These are phyloP conservation scores for Amblyopsis hoosieri DNA, from an alignment of 2,797 vertebrate genomes.

Conservation along the genomic window DNA sequence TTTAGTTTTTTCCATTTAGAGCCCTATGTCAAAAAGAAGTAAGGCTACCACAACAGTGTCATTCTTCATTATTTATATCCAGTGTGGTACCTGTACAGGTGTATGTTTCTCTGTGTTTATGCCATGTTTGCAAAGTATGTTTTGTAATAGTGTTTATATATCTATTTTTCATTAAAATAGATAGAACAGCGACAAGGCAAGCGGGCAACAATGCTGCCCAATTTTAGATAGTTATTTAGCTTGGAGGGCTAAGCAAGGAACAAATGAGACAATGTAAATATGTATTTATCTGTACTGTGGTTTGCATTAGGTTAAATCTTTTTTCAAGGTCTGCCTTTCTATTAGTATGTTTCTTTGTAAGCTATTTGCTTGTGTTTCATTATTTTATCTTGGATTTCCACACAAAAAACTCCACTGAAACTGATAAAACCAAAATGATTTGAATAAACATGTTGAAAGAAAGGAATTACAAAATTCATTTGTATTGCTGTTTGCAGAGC, in stretches of 20 bases:
- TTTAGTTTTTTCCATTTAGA: constrained; percentile 24
- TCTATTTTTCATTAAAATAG: constrained; percentile 22
- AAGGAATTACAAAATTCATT: constrained; percentile 14
- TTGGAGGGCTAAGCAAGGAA: constrained; percentile 21
- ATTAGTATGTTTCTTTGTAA: constrained; percentile 18
- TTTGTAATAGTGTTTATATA: constrained; percentile 34
- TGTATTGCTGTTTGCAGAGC: constrained; percentile 29
- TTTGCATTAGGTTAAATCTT: constrained; percentile 26
- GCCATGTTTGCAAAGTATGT: constrained; percentile 55
- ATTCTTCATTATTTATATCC: constrained; percentile 19
- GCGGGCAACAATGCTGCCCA: constrained; percentile 23
- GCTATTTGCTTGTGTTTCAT: constrained; percentile 13
- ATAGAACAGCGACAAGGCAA: constrained; percentile 12
- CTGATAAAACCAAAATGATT: neutral
- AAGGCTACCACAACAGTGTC: constrained; percentile 30
- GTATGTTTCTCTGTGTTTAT: constrained; percentile 51
- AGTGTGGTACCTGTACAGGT: constrained; percentile 55
- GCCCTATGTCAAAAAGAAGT: constrained; percentile 16
- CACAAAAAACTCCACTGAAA: constrained; percentile 18
- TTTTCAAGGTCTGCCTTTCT: constrained; percentile 24
- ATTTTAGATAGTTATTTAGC: constrained; percentile 31
- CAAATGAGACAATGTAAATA: constrained; percentile 13
- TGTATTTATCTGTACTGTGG: constrained; percentile 27
- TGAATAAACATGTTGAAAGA: constrained; percentile 11
- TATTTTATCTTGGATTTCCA: constrained; percentile 31